These are phyloP conservation scores for Gobionotothen gibberifrons DNA, from an alignment of 2,797 vertebrate genomes.

Conservation along the genomic window DNA sequence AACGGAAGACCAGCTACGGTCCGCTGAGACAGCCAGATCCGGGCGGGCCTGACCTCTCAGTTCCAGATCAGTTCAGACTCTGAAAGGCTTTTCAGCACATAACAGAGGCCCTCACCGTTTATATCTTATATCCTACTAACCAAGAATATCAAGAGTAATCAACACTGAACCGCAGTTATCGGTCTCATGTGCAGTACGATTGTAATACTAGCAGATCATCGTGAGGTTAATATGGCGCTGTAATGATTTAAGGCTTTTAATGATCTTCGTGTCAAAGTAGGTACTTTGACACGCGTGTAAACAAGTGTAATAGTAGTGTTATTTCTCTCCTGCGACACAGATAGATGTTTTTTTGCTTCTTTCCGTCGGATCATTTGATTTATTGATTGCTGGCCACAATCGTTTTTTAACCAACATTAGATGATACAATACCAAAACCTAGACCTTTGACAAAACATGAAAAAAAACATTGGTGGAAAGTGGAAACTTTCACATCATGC, in stretches of 20 bases:
- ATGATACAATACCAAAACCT: too few species aligned
- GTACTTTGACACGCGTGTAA: background rate
- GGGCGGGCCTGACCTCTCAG: conserved; percentile 42
- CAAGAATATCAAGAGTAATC: conserved; percentile 5
- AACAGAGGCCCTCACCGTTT: conserved; percentile 1
- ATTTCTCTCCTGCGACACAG: too few species aligned
- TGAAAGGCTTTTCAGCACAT: conserved; percentile 50
- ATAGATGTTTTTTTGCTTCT: too few species aligned
- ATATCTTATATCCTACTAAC: conserved; percentile 1
- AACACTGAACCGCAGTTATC: conserved; percentile 28
- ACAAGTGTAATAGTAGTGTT: too few species aligned
- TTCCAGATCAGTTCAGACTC: conserved; percentile 59
- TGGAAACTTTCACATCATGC: too few species aligned
- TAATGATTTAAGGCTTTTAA: background rate
- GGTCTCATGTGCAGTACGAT: conserved; percentile 17
- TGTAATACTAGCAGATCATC: background rate
- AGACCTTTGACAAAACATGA: too few species aligned
- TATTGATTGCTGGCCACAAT: too few species aligned
- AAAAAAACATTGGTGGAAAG: too few species aligned
- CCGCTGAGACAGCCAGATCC: conserved; percentile 51
- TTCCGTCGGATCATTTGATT: too few species aligned
- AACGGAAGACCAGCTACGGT: conserved; percentile 47
- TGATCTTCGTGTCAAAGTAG: background rate
- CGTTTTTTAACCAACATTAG: too few species aligned
- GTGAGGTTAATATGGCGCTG: background rate